Conservation (phyloP, 2,113 vertebrate species). For the Pseudorasbora parva region DNA sequence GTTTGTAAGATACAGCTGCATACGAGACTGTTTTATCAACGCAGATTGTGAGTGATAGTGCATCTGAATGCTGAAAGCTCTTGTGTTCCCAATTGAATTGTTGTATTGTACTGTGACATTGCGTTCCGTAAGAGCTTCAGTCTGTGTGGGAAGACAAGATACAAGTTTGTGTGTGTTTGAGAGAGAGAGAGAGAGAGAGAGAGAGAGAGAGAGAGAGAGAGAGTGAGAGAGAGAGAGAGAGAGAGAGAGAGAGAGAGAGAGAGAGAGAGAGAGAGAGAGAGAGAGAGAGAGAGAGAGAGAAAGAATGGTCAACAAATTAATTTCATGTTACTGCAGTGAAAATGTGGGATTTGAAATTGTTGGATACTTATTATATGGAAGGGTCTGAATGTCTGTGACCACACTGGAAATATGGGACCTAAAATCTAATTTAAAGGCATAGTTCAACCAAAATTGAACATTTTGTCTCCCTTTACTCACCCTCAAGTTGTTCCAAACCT, state of each 20-base stretch:
- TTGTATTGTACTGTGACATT: background rate
- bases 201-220: no score
- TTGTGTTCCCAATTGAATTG: background rate
- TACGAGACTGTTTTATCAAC: constrained; percentile 4
- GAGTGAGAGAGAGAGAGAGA: no score
- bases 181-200: constrained; percentile 2
- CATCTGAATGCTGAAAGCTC: constrained; percentile 39
- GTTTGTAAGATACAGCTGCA: constrained; percentile 1
- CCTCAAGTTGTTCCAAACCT: no score
- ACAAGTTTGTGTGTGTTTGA: constrained; percentile 21
- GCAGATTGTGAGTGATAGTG: constrained; percentile 26
- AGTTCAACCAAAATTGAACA: no score
- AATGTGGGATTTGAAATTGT: no score
- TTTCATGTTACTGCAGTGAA: constrained; percentile 2
- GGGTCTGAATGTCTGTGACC: background rate
- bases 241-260: no score
- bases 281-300: no score
- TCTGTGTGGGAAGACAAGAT: constrained; percentile 18
- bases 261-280: no score
- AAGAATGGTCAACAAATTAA: background rate
- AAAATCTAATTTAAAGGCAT: background rate
- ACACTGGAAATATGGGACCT: background rate
- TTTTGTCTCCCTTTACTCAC: no score
- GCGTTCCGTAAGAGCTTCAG: background rate
- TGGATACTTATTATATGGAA: background rate